Conservation (phyloP, 2,888 invertebrate genomes). For the Drosophila kuntzei region DNA sequence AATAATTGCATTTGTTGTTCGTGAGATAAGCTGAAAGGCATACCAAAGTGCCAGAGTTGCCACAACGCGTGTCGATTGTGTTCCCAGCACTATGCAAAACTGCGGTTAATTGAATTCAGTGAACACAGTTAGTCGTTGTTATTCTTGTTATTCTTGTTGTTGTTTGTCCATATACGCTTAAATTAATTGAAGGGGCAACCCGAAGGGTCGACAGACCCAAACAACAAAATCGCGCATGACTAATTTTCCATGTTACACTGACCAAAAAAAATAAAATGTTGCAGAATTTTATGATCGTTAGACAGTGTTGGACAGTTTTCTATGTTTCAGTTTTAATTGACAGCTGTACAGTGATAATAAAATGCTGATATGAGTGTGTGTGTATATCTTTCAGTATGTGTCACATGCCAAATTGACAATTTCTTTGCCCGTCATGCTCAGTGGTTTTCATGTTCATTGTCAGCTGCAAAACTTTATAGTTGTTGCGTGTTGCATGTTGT, state of each 20-base stretch:
- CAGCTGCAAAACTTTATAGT: conserved; percentile 51
- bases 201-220: conserved; percentile 41
- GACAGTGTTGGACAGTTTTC: conserved; percentile 40
- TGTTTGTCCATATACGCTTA: conserved; percentile 32
- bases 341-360: conserved; percentile 70
- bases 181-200: conserved; percentile 75
- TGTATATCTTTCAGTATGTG: conserved; percentile 27
- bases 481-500: conserved; percentile 43
- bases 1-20: conserved; percentile 67
- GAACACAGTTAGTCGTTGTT: conserved; percentile 58
- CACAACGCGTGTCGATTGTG: conserved; percentile 31
- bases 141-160: conserved; percentile 34
- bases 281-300: conserved; percentile 1
- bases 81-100: conserved; percentile 64
- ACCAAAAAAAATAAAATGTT: conserved; percentile 18
- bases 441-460: conserved; percentile 66
- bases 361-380: conserved; percentile 60
- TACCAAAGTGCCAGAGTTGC: conserved; percentile 25
- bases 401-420: conserved; percentile 66
- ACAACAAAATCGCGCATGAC: conserved; percentile 70
- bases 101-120: conserved; percentile 82
- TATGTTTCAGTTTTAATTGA: conserved; percentile 73
- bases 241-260: conserved; percentile 61
- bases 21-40: conserved; percentile 52
- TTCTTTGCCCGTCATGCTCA: conserved; percentile 45